Base-by-base conservation (phyloP, 2,113 vertebrate species). In the Channa argus region DNA sequence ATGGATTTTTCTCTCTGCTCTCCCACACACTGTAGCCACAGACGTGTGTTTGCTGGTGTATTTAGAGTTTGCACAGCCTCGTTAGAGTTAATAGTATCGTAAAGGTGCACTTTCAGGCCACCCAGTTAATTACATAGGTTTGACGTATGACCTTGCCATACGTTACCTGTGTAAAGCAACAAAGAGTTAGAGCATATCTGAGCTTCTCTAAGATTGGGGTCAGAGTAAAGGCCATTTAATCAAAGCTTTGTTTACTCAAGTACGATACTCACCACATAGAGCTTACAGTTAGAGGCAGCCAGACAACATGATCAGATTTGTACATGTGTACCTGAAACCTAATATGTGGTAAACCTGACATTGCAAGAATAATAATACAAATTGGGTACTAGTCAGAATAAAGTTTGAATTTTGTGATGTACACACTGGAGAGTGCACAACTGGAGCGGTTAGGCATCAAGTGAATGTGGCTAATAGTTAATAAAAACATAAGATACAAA, bases 41-140 rank as follows among this genome's bases (percentile, higher is more conserved):
- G 76, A 79, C 84, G 80, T 83, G 82, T 89, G 63, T 92, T 88
- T 88, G 83, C 70, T 56, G 75, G 71, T 82, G 72, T 88, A 78
- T 88, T 89, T 80, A 77, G 77, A 15, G 77, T 91, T 87, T 90
- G 86, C 80, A 34, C 83, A 80, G 86, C 45, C 71, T 88, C 78
- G 85, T 88, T 89, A 84, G 82, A 92, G 92, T 91, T 93, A 92
- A 94, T 91, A 84, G 81, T 88, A 73, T 88, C 86, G 87, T 89
- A 73, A 88, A 91, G 85, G 89, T 49, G 66, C 78, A 55, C 85
- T 90, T 82, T 85, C 59, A 52, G 76, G 64, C 79, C 82, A 81
- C 71, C 61, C 61, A 79, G 82, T 91, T 92, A 89, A 93, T 93
- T 91, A 88, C 71, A 68, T 66, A 44, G 73, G 63, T 53, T 74